Evolutionary conservation across 2,797 vertebrate genomes (phyloP).

Genomic region (Ctenopoma multispine): DNA sequence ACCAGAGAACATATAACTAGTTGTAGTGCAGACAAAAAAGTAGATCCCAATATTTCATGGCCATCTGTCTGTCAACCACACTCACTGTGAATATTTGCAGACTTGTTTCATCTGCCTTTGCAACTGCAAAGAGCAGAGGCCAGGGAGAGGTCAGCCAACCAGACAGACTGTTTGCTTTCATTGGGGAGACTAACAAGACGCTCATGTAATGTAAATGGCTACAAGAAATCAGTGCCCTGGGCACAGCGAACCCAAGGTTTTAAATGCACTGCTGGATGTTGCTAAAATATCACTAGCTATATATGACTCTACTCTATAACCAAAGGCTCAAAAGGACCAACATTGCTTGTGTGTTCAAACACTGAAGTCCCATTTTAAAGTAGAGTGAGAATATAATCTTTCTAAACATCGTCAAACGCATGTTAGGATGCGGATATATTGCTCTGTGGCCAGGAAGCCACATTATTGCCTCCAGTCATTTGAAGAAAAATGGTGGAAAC

Average conservation of each 20-base stretch:
- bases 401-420: conserved; percentile 8
- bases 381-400: neutral
- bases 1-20: neutral
- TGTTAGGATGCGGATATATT: conserved; percentile 18
- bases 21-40: neutral
- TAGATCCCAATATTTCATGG: neutral
- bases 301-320: neutral
- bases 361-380: neutral
- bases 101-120: conserved; percentile 31
- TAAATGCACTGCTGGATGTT: conserved; percentile 3
- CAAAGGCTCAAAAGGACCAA: neutral
- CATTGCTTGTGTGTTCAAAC: conserved; percentile 15
- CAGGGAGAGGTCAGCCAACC: conserved; percentile 51
- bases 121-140: conserved; percentile 50
- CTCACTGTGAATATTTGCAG: conserved; percentile 27
- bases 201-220: conserved; percentile 58
- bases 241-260: conserved; percentile 23
- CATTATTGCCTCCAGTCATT: conserved; percentile 10
- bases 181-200: conserved; percentile 50
- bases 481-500: neutral
- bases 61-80: neutral
- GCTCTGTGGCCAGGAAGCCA: conserved; percentile 3
- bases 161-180: conserved; percentile 52
- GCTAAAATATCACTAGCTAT: conserved; percentile 6
- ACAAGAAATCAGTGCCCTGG: conserved; percentile 36